Base-by-base conservation (phyloP, 2,113 vertebrate genomes). In the Columba livia region DNA sequence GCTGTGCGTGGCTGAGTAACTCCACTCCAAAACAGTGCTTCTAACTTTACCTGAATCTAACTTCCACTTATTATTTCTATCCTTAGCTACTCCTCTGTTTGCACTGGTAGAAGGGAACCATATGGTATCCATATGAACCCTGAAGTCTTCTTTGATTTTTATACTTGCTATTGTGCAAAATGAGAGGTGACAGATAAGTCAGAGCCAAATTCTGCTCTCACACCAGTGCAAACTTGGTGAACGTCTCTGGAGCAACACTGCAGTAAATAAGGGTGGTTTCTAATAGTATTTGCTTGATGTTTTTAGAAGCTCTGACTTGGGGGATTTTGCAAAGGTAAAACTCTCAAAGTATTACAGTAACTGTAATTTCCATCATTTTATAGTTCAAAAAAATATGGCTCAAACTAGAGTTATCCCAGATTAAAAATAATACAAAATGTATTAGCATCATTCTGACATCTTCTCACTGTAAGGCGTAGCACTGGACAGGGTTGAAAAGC, bases 121-220 rank as follows among this genome's bases (percentile, higher is more conserved):
- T 96, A 57, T 88, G 93, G 93, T 75, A 72, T 81, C 93, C 94
- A 90, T 92, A 93, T 87, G 92, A 93, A 77, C 48, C 77, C 83
- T 69, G 85, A 86, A 90, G 69, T 81, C 79, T 25, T 84, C n/a
- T 89, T 88, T 93, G 79, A 85, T 87, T 90, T 96, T 95, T 90
- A 93, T 69, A 50, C 78, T 95, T 94, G 70, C 69, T 92, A 0
- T 93, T 89, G 85, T 87, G 88, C 90, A 93, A 94, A 93, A 95
- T 95, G 72, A 86, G 90, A 93, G 89, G 91, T 96, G 93, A 93
- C 93, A 93, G 89, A 88, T 85, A 85, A 96, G 65, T 81, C 61
- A 65, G 84, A 92, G 86, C 50, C 92, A 89, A 81, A 80, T 90
- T 95, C 90, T 96, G 56, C 70, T 95, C 88, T 95, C 90, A 86